phyloP scores from a whole-genome alignment of 2,888 invertebrate species.

The Apotomis turbidana region DNA sequence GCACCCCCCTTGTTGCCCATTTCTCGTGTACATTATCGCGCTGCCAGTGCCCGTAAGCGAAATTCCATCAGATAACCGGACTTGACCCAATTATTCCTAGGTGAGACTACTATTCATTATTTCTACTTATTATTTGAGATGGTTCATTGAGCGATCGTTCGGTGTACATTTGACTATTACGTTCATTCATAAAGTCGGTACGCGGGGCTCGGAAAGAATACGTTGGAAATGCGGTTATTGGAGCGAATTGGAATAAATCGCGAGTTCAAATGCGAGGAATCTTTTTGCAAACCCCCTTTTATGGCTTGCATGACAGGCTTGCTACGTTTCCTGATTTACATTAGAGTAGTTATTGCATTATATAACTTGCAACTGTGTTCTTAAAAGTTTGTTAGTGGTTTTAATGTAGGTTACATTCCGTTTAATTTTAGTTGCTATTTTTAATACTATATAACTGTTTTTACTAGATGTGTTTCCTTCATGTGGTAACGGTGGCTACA shows the following conservation, averaged over 20 bases:
- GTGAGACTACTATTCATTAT: conserved; percentile 51
- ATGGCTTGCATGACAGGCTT: neutral
- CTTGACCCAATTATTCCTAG: conserved; percentile 62
- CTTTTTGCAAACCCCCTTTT: neutral
- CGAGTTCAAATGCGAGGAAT: neutral
- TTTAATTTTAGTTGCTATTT: neutral
- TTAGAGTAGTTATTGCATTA: neutral
- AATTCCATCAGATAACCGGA: conserved; percentile 56
- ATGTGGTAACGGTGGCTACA: too few relatives aligned
- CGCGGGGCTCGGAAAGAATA: conserved; percentile 69
- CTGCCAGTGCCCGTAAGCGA: conserved; percentile 66
- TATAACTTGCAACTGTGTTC: conserved; percentile 11
- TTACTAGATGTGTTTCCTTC: neutral
- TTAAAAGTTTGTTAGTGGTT: conserved; percentile 17
- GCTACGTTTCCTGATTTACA: neutral
- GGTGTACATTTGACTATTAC: conserved; percentile 28
- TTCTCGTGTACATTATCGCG: conserved; percentile 64
- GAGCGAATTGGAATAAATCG: conserved; percentile 9
- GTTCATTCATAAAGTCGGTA: conserved; percentile 61
- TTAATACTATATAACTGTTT: neutral
- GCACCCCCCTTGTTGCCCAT: conserved; percentile 68
- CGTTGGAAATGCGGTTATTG: conserved; percentile 20
- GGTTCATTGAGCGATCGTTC: conserved; percentile 19
- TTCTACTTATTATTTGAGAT: conserved; percentile 31
- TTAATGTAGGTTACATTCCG: neutral